These are phyloP conservation scores for Caenorhabditis brenneri DNA, from an alignment of 1,140 invertebrate species.

Conservation along the genomic window DNA sequence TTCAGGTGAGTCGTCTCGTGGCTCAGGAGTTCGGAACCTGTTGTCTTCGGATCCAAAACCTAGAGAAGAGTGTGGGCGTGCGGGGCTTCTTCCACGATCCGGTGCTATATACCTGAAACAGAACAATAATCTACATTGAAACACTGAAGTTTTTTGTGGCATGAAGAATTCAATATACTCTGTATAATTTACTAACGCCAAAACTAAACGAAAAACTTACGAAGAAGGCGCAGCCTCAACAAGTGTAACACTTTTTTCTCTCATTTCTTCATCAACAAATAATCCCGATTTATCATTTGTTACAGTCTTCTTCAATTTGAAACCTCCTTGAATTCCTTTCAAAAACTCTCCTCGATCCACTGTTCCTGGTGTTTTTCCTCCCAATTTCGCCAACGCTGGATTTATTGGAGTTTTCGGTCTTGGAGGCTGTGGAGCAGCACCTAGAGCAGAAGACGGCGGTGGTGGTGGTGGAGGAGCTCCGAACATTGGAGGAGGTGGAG, in stretches of 20 bases:
- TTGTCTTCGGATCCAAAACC: constrained; percentile 26
- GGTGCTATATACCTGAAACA: constrained; percentile 27
- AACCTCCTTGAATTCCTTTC: constrained; percentile 44
- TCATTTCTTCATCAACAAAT: constrained; percentile 50
- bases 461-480: constrained; percentile 3
- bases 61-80: constrained; percentile 3
- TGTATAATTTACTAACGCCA: background rate
- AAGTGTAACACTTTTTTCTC: constrained; percentile 4
- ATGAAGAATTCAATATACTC: background rate
- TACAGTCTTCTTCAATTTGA: constrained; percentile 38
- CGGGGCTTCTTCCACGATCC: constrained; percentile 33
- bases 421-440: background rate
- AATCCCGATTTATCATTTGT: constrained; percentile 50
- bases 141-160: too few species aligned
- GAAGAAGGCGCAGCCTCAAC: constrained; percentile 44
- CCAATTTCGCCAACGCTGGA: constrained; percentile 29
- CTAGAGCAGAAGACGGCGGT: background rate
- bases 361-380: constrained; percentile 25
- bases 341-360: constrained; percentile 25
- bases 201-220: background rate
- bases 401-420: constrained; percentile 20
- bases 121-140: too few species aligned
- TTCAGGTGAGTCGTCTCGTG: constrained; percentile 40
- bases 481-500: constrained; percentile 19
- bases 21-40: constrained; percentile 32